Evolutionary conservation across 1,140 invertebrate species (phyloP), one percentile per base, ranked within the genome.

Genomic region (Pissodes strobi): DNA sequence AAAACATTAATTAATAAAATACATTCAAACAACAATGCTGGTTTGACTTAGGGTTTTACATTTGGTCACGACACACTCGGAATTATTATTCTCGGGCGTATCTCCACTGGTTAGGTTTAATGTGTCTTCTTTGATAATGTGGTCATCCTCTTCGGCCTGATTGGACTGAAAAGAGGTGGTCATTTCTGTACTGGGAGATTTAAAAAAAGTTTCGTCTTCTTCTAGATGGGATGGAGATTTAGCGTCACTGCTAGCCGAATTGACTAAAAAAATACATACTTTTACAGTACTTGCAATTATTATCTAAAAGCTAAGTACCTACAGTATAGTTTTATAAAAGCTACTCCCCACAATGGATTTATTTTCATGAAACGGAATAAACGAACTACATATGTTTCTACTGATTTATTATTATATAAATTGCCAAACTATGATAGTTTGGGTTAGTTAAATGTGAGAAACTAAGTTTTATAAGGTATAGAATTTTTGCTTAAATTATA

Each of bases 171-270:
- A 37, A 1, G 70, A 65, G 13, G 67, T 66, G 3, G 74, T 75
- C 13, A 75, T 63, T 67, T 74, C 74, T 0, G 72, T 72, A 38
- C 70, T 72, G 12, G 72, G 70, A n/a, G 68, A 72, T 43, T 72
- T 72, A 4, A 67, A 52, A 12, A 49, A 49, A 2, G 34, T 13
- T 19, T 48, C 30, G 2, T 61, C 46, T 41, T 49, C 57, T 10
- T 38, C 57, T 10, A 1, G 0, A 5, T 13, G 13, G 3, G 57
- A 22, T 10, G 38, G 38, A 1, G 49, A 62, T 52, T 46, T 43
- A 1, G 48, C 48, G 15, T 65, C 55, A 27, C 56, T 64, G 34
- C 43, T 51, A 13, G 15, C 23, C 25, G 39, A 55, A 43, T 56
- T 64, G 21, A 51, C 61, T 57, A 10, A 19, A 48, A 49, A 13